These are phyloP conservation scores for Apistogramma diplotaenia DNA, from an alignment of 2,113 vertebrate genomes.

Conservation along the genomic window DNA sequence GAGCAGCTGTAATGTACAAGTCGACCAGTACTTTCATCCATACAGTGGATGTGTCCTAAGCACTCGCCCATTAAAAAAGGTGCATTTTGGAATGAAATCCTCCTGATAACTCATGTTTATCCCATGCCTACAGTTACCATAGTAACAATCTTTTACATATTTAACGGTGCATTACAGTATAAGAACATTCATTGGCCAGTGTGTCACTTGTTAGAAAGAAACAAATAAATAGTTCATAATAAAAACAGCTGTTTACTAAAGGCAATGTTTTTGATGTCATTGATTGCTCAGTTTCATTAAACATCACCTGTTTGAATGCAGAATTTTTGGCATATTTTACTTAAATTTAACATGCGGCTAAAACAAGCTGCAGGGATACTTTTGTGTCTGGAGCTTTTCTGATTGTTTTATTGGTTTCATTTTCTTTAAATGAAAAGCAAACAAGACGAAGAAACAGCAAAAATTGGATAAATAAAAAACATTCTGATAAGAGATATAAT, in stretches of 20 bases:
- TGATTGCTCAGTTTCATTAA: neutral
- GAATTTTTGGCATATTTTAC: neutral
- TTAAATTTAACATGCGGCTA: neutral
- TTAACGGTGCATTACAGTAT: slow-evolving; percentile 19
- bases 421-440: neutral
- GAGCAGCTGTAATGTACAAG: neutral
- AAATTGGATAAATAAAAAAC: neutral
- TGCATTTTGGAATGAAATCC: neutral
- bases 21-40: neutral
- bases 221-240: neutral
- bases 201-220: neutral
- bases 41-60: neutral
- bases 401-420: neutral
- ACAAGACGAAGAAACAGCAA: neutral
- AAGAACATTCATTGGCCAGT: slow-evolving; percentile 27
- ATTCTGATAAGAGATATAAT: neutral
- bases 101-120: neutral
- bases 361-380: neutral
- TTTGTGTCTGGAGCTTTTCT: neutral
- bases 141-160: slow-evolving; percentile 26
- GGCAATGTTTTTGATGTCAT: slow-evolving; percentile 10
- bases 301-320: neutral
- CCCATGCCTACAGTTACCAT: slow-evolving; percentile 27
- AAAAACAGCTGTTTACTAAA: slow-evolving; percentile 30
- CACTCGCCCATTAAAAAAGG: neutral